phyloP scores from a whole-genome alignment of 2,888 invertebrate species.

The Aradus depressus region DNA sequence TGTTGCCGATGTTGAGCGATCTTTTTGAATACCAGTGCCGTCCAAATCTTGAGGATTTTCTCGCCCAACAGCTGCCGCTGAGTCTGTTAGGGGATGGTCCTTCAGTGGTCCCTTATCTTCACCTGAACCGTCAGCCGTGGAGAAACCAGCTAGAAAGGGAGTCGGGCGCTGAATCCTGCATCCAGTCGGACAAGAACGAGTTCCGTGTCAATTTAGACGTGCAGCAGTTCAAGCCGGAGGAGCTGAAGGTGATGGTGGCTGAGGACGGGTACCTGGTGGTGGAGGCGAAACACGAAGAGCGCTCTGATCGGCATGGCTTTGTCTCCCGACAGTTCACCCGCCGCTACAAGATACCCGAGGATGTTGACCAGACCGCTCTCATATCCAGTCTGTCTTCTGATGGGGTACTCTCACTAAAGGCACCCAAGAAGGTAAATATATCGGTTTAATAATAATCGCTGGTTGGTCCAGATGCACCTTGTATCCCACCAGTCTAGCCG shows the following conservation, averaged over 20 bases:
- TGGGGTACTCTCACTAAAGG: constrained; percentile 34
- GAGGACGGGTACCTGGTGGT: constrained; percentile 36
- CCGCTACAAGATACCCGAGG: constrained; percentile 37
- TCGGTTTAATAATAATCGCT: no score
- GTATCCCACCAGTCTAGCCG: no score
- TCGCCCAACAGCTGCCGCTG: constrained; percentile 31
- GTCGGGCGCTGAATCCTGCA: constrained; percentile 28
- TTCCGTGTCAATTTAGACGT: constrained; percentile 37
- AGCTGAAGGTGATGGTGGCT: constrained; percentile 38
- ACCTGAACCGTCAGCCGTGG: constrained; percentile 28
- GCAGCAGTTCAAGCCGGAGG: constrained; percentile 38
- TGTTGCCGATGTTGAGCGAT: constrained; percentile 14
- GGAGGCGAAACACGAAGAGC: constrained; percentile 39
- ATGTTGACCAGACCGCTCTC: constrained; percentile 35
- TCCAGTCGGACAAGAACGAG: constrained; percentile 29
- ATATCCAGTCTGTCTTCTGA: constrained; percentile 36
- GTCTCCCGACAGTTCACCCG: constrained; percentile 38
- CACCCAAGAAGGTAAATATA: constrained; percentile 21
- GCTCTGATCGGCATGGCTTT: constrained; percentile 37
- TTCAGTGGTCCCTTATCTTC: constrained; percentile 12
- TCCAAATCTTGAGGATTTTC: constrained; percentile 17
- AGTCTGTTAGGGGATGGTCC: constrained; percentile 25
- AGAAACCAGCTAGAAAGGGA: constrained; percentile 21
- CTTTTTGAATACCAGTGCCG: constrained; percentile 7
- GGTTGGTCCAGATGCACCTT: no score